Evolutionary conservation across 2,113 vertebrate species (phyloP).

Genomic region (Cheirogaleus medius): DNA sequence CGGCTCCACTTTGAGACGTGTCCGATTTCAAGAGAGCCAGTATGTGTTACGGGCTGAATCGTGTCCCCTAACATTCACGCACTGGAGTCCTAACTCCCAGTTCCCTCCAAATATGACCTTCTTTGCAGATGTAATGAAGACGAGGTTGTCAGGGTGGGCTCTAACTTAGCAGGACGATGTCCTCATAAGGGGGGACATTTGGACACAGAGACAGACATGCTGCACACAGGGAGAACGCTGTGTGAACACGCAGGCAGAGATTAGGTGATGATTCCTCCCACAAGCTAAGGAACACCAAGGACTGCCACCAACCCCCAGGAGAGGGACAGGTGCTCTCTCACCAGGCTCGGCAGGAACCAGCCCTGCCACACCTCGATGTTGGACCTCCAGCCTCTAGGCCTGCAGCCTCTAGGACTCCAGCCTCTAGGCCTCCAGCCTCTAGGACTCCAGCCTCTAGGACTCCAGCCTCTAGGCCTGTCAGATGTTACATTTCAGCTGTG

Average conservation of each 20-base stretch:
- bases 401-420: not conserved
- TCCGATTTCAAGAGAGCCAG: not conserved
- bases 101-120: not conserved
- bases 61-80: not conserved
- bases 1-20: not conserved
- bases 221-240: rapidly evolving
- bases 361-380: not conserved
- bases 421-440: not conserved
- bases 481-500: rapidly evolving
- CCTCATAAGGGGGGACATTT: rapidly evolving
- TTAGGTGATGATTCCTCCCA: rapidly evolving
- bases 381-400: not conserved
- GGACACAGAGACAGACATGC: not conserved
- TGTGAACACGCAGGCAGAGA: rapidly evolving
- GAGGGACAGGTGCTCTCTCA: rapidly evolving
- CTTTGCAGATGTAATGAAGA: not conserved
- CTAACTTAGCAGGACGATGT: too few species aligned
- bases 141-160: not conserved
- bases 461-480: not conserved
- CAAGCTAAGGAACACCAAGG: rapidly evolving
- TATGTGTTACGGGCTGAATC: too few species aligned
- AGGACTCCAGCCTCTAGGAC: not conserved
- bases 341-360: not conserved
- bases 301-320: rapidly evolving
- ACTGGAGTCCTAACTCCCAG: not conserved